Evolutionary conservation across 2,113 vertebrate species (phyloP), one percentile per base, ranked within the genome.

Genomic region (Cinclus mexicanus): DNA sequence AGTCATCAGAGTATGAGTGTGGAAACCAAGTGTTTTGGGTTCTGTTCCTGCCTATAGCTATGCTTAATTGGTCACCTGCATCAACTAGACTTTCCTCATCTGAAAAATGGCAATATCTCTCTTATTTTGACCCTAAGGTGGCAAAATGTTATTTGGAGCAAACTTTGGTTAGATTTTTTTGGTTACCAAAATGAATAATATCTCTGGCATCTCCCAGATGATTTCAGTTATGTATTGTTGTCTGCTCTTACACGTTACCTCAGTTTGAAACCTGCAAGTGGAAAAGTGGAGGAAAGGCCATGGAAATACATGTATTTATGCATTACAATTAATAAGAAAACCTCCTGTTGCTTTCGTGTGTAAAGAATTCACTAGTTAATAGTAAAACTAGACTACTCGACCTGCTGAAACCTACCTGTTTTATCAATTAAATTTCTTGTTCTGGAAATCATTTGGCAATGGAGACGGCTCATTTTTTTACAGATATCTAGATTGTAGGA

Each of bases 41-140:
- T 44, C 29, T 78, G 26, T 29, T 81, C 26, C 22, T 35, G n/a
- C 21, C 77, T 74, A 12, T 77, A n/a, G 76, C 24, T 61, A 13
- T 0, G 0, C 35, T 28, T 33, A 16, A 13, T 37, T 55, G 52
- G 11, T 35, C 11, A 47, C 18, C 29, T 49, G 20, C 10, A 17
- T 22, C 20, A 46, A 35, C 7, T 63, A 42, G 64, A 13, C 44
- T 35, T 77, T 70, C 12, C 8, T 61, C 37, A 35, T 49, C 19
- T 39, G 8, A 55, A n/a, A 90, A 69, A 35, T 2, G 1, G 39
- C 33, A 21, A 26, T 22, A 33, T 76, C 76, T 28, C 39, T 2
- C 11, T 91, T 90, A 20, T 50, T 69, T 92, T 1, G 16, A 31
- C 6, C 25, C 3, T 33, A 37, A 25, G 4, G 19, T 49, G 37